A percentile compares a stretch with the other conserved stretches of the same genome.
These are phyloP conservation scores for Aphidoletes aphidimyza DNA, from an alignment of 2,888 invertebrate genomes.

Conservation along the genomic window DNA sequence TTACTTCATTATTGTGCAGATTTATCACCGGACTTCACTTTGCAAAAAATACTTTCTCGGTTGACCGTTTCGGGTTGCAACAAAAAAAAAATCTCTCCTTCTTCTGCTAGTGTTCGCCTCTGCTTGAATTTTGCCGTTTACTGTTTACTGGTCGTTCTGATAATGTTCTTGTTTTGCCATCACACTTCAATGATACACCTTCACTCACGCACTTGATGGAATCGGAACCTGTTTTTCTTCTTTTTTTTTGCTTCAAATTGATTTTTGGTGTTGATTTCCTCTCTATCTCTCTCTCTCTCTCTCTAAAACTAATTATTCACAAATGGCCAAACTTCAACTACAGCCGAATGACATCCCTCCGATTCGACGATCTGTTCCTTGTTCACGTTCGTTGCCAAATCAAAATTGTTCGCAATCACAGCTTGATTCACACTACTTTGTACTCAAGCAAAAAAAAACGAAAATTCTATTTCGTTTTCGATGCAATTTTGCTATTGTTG, in stretches of 20 bases:
- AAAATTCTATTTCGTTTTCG: no score
- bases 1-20: constrained; percentile 49
- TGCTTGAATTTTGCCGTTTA: background rate
- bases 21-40: constrained; percentile 14
- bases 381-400: background rate
- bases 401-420: no score
- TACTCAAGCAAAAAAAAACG: no score
- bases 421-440: no score
- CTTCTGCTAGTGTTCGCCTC: background rate
- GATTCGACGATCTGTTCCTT: background rate
- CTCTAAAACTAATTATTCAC: no score
- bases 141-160: background rate
- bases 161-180: background rate
- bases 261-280: no score
- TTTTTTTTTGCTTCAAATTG: no score
- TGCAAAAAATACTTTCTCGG: background rate
- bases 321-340: no score
- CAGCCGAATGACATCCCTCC: background rate
- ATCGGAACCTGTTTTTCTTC: no score
- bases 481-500: no score
- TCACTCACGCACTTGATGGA: background rate
- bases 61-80: background rate
- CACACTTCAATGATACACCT: background rate
- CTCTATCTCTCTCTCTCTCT: no score
- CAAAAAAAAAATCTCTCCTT: background rate